Evolutionary conservation across 2,113 vertebrate genomes (phyloP).

Genomic region (Otocyon megalotis): DNA sequence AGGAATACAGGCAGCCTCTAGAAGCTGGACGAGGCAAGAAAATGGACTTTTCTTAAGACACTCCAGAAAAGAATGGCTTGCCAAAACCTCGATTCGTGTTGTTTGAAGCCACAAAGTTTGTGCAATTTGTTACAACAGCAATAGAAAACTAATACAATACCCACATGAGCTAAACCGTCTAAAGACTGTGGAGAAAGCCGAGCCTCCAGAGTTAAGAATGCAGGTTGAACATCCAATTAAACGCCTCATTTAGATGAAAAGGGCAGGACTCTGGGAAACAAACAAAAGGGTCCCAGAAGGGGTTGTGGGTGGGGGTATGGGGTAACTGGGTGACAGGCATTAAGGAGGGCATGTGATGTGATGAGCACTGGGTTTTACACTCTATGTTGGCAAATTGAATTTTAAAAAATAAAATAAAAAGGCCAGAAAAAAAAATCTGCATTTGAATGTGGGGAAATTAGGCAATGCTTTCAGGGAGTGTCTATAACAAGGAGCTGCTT

Average conservation of each 20-base stretch:
- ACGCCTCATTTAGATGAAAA: not conserved
- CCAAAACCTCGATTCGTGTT: not conserved
- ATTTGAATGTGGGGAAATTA: not conserved
- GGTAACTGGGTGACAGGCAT: no score
- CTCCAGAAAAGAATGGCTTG: slow-evolving; percentile 1
- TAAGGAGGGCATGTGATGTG: no score
- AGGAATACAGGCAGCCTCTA: not conserved
- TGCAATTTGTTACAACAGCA: not conserved
- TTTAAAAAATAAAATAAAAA: no score
- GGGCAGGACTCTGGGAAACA: not conserved
- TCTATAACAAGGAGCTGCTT: not conserved
- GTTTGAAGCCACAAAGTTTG: not conserved
- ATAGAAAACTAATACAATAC: not conserved
- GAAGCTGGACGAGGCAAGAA: not conserved
- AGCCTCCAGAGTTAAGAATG: not conserved
- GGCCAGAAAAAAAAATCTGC: not conserved
- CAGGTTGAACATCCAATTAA: not conserved
- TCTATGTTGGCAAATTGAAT: no score
- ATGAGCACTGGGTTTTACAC: no score
- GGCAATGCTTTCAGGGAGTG: not conserved
- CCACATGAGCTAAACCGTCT: not conserved
- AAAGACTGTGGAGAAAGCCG: not conserved
- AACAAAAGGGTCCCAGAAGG: no score
- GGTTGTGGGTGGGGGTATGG: no score
- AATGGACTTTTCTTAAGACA: not conserved